A percentile compares a stretch with the other conserved stretches of the same genome.
These are phyloP conservation scores for Chionodraco myersi DNA, from an alignment of 2,113 vertebrate species.

Conservation along the genomic window DNA sequence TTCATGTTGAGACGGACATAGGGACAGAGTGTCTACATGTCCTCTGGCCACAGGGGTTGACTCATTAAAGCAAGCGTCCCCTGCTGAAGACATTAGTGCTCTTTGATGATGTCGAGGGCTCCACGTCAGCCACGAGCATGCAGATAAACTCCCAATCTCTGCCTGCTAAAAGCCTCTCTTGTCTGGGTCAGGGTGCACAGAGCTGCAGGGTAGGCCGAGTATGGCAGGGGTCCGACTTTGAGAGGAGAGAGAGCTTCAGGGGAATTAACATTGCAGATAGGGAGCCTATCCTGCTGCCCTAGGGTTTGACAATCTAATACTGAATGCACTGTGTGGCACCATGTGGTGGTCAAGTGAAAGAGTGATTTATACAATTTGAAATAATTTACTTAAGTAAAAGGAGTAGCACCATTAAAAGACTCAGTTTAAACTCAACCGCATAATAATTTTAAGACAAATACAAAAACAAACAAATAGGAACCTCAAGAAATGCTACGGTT, in stretches of 20 bases:
- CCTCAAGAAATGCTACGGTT: background rate
- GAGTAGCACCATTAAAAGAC: background rate
- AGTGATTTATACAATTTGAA: too few relatives aligned
- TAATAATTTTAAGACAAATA: background rate
- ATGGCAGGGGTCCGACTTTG: slow-evolving; percentile 23
- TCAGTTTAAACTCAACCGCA: background rate
- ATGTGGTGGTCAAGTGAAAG: background rate
- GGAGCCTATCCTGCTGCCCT: slow-evolving; percentile 13
- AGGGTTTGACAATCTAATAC: background rate
- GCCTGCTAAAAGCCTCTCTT: slow-evolving; percentile 65
- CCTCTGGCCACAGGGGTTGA: slow-evolving; percentile 54
- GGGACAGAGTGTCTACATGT: slow-evolving; percentile 61
- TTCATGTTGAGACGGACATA: slow-evolving; percentile 37
- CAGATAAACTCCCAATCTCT: slow-evolving; percentile 63
- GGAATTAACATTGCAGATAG: slow-evolving; percentile 25
- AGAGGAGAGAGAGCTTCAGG: slow-evolving; percentile 20
- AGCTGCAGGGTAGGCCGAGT: slow-evolving; percentile 19
- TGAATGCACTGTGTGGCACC: background rate
- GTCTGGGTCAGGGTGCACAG: slow-evolving; percentile 32
- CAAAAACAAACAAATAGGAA: background rate
- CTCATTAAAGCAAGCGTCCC: slow-evolving; percentile 53
- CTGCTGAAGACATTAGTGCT: slow-evolving; percentile 46
- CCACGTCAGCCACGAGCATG: slow-evolving; percentile 41
- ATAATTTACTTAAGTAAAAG: background rate
- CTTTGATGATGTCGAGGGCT: slow-evolving; percentile 60